Evolutionary conservation across 2,888 invertebrate genomes (phyloP).

Genomic region (Subacronicta megacephala): DNA sequence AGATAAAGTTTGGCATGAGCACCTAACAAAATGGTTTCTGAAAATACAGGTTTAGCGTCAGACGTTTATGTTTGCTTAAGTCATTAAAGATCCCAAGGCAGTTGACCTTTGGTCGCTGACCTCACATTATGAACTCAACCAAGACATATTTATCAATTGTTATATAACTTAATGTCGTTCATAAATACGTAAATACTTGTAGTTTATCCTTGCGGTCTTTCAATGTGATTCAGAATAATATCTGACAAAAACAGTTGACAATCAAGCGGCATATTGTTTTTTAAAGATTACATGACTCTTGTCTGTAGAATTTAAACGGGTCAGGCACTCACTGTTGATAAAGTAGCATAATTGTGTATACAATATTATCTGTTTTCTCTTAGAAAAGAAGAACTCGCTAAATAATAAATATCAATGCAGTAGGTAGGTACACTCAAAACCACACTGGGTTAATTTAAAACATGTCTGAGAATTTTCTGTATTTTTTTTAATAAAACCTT

Average conservation of each 20-base stretch:
- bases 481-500: too few species aligned
- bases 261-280: slow-evolving; percentile 9
- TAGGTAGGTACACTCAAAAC: too few species aligned
- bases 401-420: too few species aligned
- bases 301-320: neutral
- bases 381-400: too few species aligned
- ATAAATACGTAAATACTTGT: slow-evolving; percentile 14
- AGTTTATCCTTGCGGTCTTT: slow-evolving; percentile 6
- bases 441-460: too few species aligned
- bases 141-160: slow-evolving; percentile 18
- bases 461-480: too few species aligned
- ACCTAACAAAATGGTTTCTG: too few species aligned
- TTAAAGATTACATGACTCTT: slow-evolving; percentile 13
- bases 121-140: slow-evolving; percentile 15
- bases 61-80: neutral
- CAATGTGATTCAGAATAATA: slow-evolving; percentile 20
- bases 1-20: too few species aligned
- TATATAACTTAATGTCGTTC: slow-evolving; percentile 8
- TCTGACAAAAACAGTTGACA: slow-evolving; percentile 6
- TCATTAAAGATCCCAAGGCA: slow-evolving; percentile 8
- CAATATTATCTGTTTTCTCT: neutral
- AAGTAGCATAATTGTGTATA: slow-evolving; percentile 8
- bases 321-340: slow-evolving; percentile 8
- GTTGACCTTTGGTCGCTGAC: slow-evolving; percentile 22
- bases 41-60: too few species aligned